Evolutionary conservation across 2,888 invertebrate species (phyloP).

Genomic region (Erpobdella octoculata): DNA sequence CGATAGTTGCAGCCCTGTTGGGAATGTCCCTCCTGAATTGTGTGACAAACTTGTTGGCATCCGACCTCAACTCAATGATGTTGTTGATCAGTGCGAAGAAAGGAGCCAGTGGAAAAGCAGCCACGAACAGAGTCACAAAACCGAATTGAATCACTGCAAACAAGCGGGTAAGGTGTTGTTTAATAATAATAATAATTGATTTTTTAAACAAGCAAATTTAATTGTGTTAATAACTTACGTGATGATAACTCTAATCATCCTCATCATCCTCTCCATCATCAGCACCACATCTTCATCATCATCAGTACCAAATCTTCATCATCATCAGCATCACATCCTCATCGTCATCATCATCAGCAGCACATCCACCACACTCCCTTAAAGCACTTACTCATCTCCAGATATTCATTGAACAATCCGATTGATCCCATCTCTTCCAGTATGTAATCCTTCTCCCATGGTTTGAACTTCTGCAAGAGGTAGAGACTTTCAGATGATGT

Average conservation of each 20-base stretch:
- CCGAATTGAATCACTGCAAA: slow-evolving; percentile 83
- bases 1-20: slow-evolving; percentile 80
- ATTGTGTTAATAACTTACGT: neutral
- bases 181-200: neutral
- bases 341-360: too few relatives aligned
- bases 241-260: neutral
- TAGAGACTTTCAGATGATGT: slow-evolving; percentile 20
- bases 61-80: slow-evolving; percentile 84
- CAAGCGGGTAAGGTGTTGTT: neutral
- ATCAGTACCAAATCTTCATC: too few relatives aligned
- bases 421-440: slow-evolving; percentile 76
- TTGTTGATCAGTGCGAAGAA: slow-evolving; percentile 91
- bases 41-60: slow-evolving; percentile 74
- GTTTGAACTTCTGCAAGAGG: slow-evolving; percentile 49
- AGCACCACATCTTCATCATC: too few relatives aligned
- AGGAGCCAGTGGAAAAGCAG: slow-evolving; percentile 92
- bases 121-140: slow-evolving; percentile 92
- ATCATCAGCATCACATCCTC: too few relatives aligned
- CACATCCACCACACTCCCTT: neutral
- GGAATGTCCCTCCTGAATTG: slow-evolving; percentile 80
- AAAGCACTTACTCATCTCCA: slow-evolving; percentile 80
- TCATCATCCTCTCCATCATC: too few relatives aligned
- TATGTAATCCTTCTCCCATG: slow-evolving; percentile 82
- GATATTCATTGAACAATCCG: slow-evolving; percentile 86
- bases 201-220: neutral